Percentiles rank a stretch among this genome's conserved stretches.
Evolutionary conservation across 2,888 invertebrate species (phyloP).

Genomic region (Eremobia ochroleuca): DNA sequence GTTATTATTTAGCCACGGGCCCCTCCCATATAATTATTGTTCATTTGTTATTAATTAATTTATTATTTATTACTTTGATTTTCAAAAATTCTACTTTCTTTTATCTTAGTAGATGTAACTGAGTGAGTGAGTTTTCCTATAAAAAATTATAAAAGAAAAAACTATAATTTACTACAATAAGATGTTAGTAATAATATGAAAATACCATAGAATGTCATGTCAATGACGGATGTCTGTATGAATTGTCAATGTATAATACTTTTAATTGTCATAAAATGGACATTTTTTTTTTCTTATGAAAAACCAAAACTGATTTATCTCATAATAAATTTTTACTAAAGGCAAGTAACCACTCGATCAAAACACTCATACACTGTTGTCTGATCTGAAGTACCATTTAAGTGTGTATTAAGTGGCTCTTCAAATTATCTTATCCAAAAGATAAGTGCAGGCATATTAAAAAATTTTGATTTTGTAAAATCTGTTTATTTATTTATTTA

Average conservation of each 20-base stretch:
- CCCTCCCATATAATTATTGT: too few relatives aligned
- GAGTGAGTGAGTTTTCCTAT: too few relatives aligned
- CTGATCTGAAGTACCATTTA: constrained; percentile 20
- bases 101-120: too few relatives aligned
- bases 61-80: too few relatives aligned
- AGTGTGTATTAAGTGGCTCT: constrained; percentile 19
- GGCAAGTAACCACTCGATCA: constrained; percentile 3
- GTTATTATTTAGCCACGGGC: too few relatives aligned
- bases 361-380: not conserved
- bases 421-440: constrained; percentile 15
- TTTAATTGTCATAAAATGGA: not conserved
- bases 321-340: not conserved
- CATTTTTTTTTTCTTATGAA: not conserved
- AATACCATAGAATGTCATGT: too few relatives aligned
- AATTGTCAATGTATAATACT: not conserved
- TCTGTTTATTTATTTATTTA: not conserved
- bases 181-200: not conserved
- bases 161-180: too few relatives aligned
- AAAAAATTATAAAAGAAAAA: not conserved
- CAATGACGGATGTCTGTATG: too few relatives aligned
- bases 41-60: too few relatives aligned
- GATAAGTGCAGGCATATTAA: constrained; percentile 7
- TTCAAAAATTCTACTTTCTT: too few relatives aligned
- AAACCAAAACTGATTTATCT: not conserved
- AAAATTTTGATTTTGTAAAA: not conserved